Conservation (phyloP, 92 coral and sea anemone species). For the Hydrozoanthus gracilis region DNA sequence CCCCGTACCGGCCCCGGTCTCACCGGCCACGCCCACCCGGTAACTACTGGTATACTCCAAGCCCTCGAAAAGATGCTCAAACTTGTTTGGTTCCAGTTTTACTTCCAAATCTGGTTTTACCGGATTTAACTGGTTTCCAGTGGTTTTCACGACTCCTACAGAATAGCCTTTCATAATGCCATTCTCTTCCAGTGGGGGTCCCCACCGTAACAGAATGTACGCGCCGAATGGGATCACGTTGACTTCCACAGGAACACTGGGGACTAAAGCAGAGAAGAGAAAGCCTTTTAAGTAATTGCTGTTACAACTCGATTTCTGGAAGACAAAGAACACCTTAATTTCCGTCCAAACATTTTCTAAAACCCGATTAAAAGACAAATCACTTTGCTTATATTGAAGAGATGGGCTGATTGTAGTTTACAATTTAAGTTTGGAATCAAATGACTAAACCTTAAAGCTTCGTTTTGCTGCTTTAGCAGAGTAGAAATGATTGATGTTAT, state of each 20-base stretch:
- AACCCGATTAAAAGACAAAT: too few relatives aligned
- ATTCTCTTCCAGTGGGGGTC: conserved; percentile 71
- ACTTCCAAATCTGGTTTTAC: conserved; percentile 11
- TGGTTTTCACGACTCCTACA: conserved; percentile 58
- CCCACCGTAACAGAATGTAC: conserved; percentile 83
- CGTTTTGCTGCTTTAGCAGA: too few relatives aligned
- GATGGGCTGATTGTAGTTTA: too few relatives aligned
- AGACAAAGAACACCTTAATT: too few relatives aligned
- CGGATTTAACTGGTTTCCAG: background rate
- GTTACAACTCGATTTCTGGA: too few relatives aligned
- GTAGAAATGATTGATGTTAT: too few relatives aligned
- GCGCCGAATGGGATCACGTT: conserved; percentile 66
- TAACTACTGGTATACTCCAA: conserved; percentile 61
- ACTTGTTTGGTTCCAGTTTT: conserved; percentile 25
- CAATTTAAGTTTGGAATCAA: too few relatives aligned
- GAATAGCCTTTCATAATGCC: conserved; percentile 73
- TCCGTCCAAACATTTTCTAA: too few relatives aligned
- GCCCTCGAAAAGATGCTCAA: conserved; percentile 63
- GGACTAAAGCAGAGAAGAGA: conserved; percentile 45
- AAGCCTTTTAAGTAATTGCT: background rate
- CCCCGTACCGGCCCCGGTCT: conserved; percentile 75
- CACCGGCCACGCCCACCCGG: conserved; percentile 71
- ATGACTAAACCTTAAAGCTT: too few relatives aligned
- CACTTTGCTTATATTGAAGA: too few relatives aligned
- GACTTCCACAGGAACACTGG: conserved; percentile 68